phyloP scores from a whole-genome alignment of 1,140 invertebrate genomes.

The Atta colombica region DNA sequence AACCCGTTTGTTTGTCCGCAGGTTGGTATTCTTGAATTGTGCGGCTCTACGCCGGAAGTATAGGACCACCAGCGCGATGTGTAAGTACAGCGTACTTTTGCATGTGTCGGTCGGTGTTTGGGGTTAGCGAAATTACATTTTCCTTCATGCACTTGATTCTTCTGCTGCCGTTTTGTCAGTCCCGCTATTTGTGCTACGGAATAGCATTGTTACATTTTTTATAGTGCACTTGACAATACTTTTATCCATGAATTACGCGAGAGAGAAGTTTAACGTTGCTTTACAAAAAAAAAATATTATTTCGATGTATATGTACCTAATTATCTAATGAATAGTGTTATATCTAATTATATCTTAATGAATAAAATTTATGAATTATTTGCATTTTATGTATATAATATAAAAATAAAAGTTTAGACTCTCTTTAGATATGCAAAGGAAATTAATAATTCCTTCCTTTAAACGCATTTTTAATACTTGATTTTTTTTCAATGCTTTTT shows the following conservation, averaged over 20 bases:
- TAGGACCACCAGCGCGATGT: not conserved
- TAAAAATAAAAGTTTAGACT: not conserved
- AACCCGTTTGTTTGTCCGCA: slow-evolving; percentile 79
- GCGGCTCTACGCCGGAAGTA: slow-evolving; percentile 44
- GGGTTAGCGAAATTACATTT: slow-evolving; percentile 68
- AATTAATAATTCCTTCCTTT: no score
- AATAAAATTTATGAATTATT: not conserved
- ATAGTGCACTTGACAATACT: not conserved
- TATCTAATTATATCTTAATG: no score
- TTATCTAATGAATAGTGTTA: not conserved
- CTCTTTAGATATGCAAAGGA: not conserved
- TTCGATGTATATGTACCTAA: not conserved
- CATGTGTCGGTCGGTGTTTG: slow-evolving; percentile 8
- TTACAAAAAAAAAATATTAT: not conserved
- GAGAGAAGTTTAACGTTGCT: not conserved
- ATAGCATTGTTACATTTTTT: not conserved
- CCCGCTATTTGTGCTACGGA: not conserved
- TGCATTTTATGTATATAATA: not conserved
- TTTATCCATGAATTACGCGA: slow-evolving; percentile 12
- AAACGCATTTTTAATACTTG: no score
- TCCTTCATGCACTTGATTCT: slow-evolving; percentile 53
- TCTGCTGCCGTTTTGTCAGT: slow-evolving; percentile 31
- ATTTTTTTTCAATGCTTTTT: no score
- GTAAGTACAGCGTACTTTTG: slow-evolving; percentile 26
- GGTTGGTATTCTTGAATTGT: slow-evolving; percentile 71